These are phyloP conservation scores for Orgyia antiqua DNA, from an alignment of 2,888 invertebrate species.

Conservation along the genomic window DNA sequence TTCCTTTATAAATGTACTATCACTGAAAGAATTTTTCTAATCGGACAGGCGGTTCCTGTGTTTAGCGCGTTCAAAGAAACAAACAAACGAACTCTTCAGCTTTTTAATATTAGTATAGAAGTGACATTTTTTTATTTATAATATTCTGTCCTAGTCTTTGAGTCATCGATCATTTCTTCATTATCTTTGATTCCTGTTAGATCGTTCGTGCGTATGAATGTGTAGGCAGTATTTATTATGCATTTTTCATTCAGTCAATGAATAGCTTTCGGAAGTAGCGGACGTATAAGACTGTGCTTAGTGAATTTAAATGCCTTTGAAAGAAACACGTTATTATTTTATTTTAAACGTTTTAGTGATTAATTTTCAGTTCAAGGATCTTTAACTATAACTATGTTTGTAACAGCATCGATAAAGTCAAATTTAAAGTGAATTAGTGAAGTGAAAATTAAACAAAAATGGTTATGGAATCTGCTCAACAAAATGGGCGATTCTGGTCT, in stretches of 20 bases:
- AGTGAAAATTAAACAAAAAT: conserved; percentile 46
- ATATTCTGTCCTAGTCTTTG: conserved; percentile 17
- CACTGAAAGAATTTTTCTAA: too few species aligned
- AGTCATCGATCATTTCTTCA: conserved; percentile 33
- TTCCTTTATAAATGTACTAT: too few species aligned
- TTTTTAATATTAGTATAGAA: too few species aligned
- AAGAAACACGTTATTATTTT: neutral
- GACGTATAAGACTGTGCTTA: conserved; percentile 29
- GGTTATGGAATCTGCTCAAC: conserved; percentile 69
- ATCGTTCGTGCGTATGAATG: conserved; percentile 38
- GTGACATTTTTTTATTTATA: too few species aligned
- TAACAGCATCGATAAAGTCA: conserved; percentile 49
- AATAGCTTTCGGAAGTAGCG: conserved; percentile 35
- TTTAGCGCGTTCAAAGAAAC: too few species aligned
- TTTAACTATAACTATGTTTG: conserved; percentile 8
- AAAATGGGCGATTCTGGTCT: conserved; percentile 66
- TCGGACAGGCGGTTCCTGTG: too few species aligned
- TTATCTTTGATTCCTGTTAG: conserved; percentile 43
- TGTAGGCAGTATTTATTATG: conserved; percentile 33
- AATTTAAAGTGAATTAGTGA: conserved; percentile 26
- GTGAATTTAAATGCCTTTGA: conserved; percentile 11
- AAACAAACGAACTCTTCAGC: too few species aligned
- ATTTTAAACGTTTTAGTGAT: neutral
- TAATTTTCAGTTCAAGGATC: conserved; percentile 13
- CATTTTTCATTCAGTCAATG: conserved; percentile 39